Evolutionary conservation across 2,113 vertebrate genomes (phyloP), one percentile per base, ranked within the genome.

Genomic region (Takifugu flavidus): DNA sequence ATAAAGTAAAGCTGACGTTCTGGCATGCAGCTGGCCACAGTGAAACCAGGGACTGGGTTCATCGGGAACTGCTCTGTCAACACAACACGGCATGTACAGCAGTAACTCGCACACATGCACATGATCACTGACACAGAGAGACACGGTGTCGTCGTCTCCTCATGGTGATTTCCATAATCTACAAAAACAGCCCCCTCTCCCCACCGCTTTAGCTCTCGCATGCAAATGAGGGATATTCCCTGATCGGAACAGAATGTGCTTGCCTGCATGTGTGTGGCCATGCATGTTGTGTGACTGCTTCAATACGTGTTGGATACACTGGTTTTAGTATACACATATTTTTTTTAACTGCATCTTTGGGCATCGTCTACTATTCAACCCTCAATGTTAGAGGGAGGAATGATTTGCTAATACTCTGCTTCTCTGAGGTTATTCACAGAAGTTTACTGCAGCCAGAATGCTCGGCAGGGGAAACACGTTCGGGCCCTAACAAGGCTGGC

Each of bases 151-250:
- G 60, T 52, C 46, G 70, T 67, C 59, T 74, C 46, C 63, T 71
- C 55, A 45, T 51, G 69, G 49, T 73, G 5, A 77, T 70, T 74
- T 74, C 55, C 74, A 80, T 80, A 80, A 74, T 80, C 78, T 74
- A 63, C 66, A 77, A 70, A 76, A 77, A 70, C 58, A 61, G 62
- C 55, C 70, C 70, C 76, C 62, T 61, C 74, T 71, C 58, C 49
- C 58, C 50, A 49, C 20, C 0, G 14, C 64, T 59, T 63, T 54
- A 65, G 46, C 57, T 49, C 31, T 26, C 1, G 5, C 42, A 71
- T 73, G 56, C 63, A 74, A 71, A 74, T 14, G 7, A 58, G 50
- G 63, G 53, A 70, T 73, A 46, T 66, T 70, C 62, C 74, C 58
- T 63, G 20, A 20, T 20, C 20, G 20, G 20, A 20, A 20, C 20